Conservation (phyloP, 2,888 invertebrate species). For the Sepiola atlantica region DNA sequence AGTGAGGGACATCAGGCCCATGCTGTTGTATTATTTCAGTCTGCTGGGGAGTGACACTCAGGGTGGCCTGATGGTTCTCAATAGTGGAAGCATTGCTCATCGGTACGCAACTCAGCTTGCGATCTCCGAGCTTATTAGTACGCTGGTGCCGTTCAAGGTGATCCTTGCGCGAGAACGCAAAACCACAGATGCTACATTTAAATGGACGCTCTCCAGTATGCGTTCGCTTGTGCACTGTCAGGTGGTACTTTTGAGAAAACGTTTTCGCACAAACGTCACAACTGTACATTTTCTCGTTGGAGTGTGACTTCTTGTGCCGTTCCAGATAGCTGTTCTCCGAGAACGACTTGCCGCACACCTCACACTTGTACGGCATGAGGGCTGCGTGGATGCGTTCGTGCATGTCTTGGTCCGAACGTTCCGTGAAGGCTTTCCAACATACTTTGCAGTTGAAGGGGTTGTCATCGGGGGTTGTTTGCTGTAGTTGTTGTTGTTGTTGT, state of each 20-base stretch:
- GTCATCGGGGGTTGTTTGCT: not conserved
- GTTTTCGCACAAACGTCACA: slow-evolving; percentile 37
- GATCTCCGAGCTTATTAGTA: slow-evolving; percentile 34
- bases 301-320: slow-evolving; percentile 24
- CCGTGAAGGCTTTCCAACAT: slow-evolving; percentile 43
- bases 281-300: slow-evolving; percentile 34
- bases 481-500: not conserved
- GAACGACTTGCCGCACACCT: slow-evolving; percentile 34
- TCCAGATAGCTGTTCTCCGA: slow-evolving; percentile 41
- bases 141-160: slow-evolving; percentile 44
- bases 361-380: slow-evolving; percentile 37
- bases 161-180: slow-evolving; percentile 37
- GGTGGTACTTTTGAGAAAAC: slow-evolving; percentile 40
- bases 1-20: not conserved
- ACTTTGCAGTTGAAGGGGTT: slow-evolving; percentile 42
- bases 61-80: slow-evolving; percentile 24
- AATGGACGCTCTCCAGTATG: slow-evolving; percentile 32
- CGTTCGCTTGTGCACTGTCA: slow-evolving; percentile 37
- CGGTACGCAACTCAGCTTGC: slow-evolving; percentile 41
- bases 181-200: slow-evolving; percentile 36
- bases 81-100: slow-evolving; percentile 32
- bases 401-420: slow-evolving; percentile 32
- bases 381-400: slow-evolving; percentile 40
- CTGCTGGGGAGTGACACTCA: not conserved
- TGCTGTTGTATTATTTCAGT: slow-evolving; percentile 37